Conservation (phyloP, 1,140 invertebrate genomes). For the Chrysoperla carnea region DNA sequence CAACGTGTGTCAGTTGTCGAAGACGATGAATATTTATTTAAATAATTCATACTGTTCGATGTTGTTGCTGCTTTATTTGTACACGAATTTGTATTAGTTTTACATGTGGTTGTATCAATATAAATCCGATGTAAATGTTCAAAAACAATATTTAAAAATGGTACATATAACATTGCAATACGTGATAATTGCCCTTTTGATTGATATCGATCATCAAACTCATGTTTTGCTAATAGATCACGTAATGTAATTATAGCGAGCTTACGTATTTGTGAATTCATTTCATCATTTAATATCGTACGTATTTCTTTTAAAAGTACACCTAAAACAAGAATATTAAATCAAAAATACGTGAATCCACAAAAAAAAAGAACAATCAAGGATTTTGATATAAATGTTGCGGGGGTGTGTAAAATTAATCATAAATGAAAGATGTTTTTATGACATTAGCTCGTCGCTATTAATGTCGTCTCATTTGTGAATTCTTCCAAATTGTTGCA, state of each 20-base stretch:
- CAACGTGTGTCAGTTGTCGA: background rate
- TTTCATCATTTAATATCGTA: constrained; percentile 62
- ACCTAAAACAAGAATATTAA: no score
- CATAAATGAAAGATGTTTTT: no score
- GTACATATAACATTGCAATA: constrained; percentile 78
- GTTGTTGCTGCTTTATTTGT: constrained; percentile 21
- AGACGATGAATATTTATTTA: background rate
- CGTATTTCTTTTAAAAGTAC: constrained; percentile 56
- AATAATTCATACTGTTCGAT: constrained; percentile 20
- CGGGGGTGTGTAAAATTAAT: no score
- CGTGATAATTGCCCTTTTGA: constrained; percentile 60
- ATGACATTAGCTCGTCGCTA: no score
- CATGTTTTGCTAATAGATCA: constrained; percentile 82
- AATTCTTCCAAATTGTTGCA: no score
- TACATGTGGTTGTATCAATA: constrained; percentile 11
- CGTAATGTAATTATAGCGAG: constrained; percentile 61
- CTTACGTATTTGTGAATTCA: constrained; percentile 47
- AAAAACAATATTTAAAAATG: constrained; percentile 70
- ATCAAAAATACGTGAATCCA: constrained; percentile 40
- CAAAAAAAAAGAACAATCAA: no score
- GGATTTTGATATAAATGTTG: no score
- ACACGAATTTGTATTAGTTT: constrained; percentile 13
- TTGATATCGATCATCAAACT: constrained; percentile 80
- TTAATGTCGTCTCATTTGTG: no score
- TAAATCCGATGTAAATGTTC: constrained; percentile 55